Percentiles rank a stretch among this genome's conserved stretches.
These are phyloP conservation scores for Actinostola sp. DNA, from an alignment of 92 coral and sea anemone genomes.

Conservation along the genomic window DNA sequence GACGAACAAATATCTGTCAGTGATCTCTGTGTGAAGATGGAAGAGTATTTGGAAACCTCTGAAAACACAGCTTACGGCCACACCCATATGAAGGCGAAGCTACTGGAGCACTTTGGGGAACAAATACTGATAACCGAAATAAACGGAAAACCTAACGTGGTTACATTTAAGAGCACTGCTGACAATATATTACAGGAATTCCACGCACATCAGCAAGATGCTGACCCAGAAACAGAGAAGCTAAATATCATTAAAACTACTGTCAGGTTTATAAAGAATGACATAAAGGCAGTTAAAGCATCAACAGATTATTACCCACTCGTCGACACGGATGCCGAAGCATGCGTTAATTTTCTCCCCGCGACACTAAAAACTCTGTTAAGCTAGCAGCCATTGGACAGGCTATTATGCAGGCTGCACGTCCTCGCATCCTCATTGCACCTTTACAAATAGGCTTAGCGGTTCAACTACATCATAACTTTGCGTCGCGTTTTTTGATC, in stretches of 20 bases:
- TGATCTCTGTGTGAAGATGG: slow-evolving; percentile 45
- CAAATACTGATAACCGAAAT: slow-evolving; percentile 36
- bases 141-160: slow-evolving; percentile 50
- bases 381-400: slow-evolving; percentile 32
- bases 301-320: slow-evolving; percentile 10
- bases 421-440: slow-evolving; percentile 41
- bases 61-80: slow-evolving; percentile 29
- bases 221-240: slow-evolving; percentile 19
- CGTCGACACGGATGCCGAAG: slow-evolving; percentile 22
- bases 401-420: slow-evolving; percentile 24
- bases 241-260: slow-evolving; percentile 24
- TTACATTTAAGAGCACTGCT: slow-evolving; percentile 44
- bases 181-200: slow-evolving; percentile 40
- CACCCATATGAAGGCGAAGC: slow-evolving; percentile 35
- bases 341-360: neutral
- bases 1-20: slow-evolving; percentile 43
- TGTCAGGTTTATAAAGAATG: slow-evolving; percentile 19
- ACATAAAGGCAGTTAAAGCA: slow-evolving; percentile 2
- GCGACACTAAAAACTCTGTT: slow-evolving; percentile 1
- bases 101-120: slow-evolving; percentile 46
- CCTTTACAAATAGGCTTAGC: slow-evolving; percentile 49
- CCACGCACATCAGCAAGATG: slow-evolving; percentile 12
- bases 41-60: slow-evolving; percentile 30
- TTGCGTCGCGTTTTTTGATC: slow-evolving; percentile 51
- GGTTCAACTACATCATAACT: slow-evolving; percentile 56